phyloP scores from a whole-genome alignment of 2,888 invertebrate genomes.

The Lypha dubia region DNA sequence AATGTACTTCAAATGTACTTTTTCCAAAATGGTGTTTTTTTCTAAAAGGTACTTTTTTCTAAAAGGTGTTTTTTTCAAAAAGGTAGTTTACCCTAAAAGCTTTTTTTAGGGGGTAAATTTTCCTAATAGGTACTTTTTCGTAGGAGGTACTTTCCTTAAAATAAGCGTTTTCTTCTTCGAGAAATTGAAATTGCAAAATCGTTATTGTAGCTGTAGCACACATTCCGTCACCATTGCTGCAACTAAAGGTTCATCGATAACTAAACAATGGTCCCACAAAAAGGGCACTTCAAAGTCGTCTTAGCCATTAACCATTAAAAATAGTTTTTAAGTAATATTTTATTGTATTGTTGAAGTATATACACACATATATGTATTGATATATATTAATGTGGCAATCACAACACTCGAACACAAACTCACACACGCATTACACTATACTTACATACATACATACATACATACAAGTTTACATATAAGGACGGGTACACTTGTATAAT shows the following conservation, averaged over 20 bases:
- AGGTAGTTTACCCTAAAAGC: no score
- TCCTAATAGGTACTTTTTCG: no score
- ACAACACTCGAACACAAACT: slow-evolving; percentile 1
- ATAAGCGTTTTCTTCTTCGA: neutral
- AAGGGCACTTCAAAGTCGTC: neutral
- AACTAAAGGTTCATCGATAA: neutral
- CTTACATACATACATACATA: neutral
- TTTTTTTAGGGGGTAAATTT: no score
- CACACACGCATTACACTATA: neutral
- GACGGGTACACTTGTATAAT: slow-evolving; percentile 1
- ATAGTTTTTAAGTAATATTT: slow-evolving; percentile 28
- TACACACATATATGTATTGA: no score
- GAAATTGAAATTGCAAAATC: no score
- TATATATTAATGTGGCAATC: slow-evolving; percentile 35
- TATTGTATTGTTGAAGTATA: slow-evolving; percentile 19
- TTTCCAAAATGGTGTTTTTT: no score
- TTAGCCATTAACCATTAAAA: neutral
- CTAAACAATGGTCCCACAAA: neutral
- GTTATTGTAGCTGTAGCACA: no score
- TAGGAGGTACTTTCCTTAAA: no score
- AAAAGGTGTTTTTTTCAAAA: no score
- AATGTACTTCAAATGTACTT: no score
- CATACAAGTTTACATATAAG: neutral
- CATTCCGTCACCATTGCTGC: no score
- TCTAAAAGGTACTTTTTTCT: no score